Percentiles rank a stretch among this genome's conserved stretches.
Conservation (phyloP, 2,888 invertebrate species). For the Tipula lateralis region DNA sequence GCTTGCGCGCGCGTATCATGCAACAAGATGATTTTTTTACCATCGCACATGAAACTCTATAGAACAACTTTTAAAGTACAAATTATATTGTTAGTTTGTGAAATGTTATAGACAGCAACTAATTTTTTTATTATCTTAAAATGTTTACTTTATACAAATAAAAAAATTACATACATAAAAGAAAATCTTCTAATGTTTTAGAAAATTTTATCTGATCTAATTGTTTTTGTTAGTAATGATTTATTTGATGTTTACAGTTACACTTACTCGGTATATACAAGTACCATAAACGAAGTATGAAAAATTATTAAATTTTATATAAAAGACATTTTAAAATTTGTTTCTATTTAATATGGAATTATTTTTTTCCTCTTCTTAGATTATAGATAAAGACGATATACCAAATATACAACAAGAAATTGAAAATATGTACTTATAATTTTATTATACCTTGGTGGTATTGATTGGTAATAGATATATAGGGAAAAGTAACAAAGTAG, state of each 20-base stretch:
- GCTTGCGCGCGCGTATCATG: neutral
- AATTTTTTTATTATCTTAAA: neutral
- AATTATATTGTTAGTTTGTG: conserved; percentile 19
- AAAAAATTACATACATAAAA: neutral
- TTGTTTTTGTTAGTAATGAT: neutral
- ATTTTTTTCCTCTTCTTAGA: neutral
- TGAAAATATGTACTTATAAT: neutral
- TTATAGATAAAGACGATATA: neutral
- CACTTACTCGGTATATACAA: neutral
- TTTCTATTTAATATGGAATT: neutral
- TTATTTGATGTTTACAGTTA: conserved; percentile 2
- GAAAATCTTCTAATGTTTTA: neutral
- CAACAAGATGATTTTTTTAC: neutral
- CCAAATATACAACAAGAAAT: neutral
- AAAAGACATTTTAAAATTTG: neutral
- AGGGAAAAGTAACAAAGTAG: neutral
- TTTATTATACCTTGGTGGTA: conserved; percentile 2
- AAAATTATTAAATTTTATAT: neutral
- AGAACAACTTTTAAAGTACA: neutral
- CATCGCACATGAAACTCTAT: neutral
- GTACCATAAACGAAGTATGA: neutral
- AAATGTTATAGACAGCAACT: neutral
- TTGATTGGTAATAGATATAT: neutral
- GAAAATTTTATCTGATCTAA: conserved; percentile 5
- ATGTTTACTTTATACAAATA: neutral